Base-by-base conservation (phyloP, 2,888 invertebrate genomes). In the Mythimna impura region DNA sequence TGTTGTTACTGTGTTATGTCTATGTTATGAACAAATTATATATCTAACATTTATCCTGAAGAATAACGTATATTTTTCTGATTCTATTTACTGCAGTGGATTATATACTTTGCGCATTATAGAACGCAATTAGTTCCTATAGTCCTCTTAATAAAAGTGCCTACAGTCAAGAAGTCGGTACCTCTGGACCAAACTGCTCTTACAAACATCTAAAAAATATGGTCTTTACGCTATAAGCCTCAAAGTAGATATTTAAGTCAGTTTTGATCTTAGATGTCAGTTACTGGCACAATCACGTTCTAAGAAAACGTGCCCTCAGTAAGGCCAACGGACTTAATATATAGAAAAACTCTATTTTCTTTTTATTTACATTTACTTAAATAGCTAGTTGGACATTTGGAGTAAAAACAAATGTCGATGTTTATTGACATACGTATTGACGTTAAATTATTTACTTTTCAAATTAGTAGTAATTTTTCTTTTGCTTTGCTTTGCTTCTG, bases 301-400 rank as follows among this genome's bases (percentile, higher is more conserved):
- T 20, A 0, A 36, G 40, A 71, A 55, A 57, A 36, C 71, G 77
- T 71, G 62, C 72, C 50, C 12, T 36, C 25, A 25, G 6, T 5
- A 22, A 25, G 17, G n/a, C 52, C 57, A 58, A 17, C 6, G 12
- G 40, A 62, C 65, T 81, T 76, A 55, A 55, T 30, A 40, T 65
- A n/a, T 60, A 61, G 50, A 30, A 61, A 65, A 73, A 62, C 30
- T 47, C n/a, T 68, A 30, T 30, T 80, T 68, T 62, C 60, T 25
- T 55, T 80, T 43, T 12, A 60, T 60, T 62, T 65, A 68, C 55
- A 57, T 61, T 65, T 57, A 61, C 17, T 65, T 70, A n/a, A 70
- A 61, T 61, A 43, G n/a, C n/a, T n/a, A n/a, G 62, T 57, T 10
- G 20, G 25, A n/a, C 30, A 47, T 40, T 62, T 43, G 52, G 20